Evolutionary conservation across 2,113 vertebrate genomes (phyloP), one percentile per base, ranked within the genome.

Genomic region (Gracilinanus agilis): DNA sequence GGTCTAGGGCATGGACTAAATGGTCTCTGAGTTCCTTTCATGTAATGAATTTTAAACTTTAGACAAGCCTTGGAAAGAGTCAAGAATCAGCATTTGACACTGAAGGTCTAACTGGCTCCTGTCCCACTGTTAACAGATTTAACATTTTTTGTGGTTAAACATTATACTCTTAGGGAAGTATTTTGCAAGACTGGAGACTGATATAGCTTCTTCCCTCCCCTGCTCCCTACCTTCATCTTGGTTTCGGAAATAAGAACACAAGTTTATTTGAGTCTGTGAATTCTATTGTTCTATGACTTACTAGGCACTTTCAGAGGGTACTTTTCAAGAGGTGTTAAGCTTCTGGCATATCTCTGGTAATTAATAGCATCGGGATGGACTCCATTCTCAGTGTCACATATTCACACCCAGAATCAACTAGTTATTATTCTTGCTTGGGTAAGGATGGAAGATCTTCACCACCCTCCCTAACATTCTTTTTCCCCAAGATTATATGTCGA

Each of bases 1-100:
- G n/a, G n/a, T n/a, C n/a, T n/a, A n/a, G n/a, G n/a, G n/a, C n/a
- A n/a, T n/a, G 55, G n/a, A 53, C 34, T 95, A 91, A 95, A 58
- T 53, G 89, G 75, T 44, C 54, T 40, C 92, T 61, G 44, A 90
- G 2, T 6, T 91, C 95, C 29, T 93, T 91, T 90, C 56, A 54
- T 13, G 61, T 55, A 88, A 9, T 91, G 90, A 55, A 93, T 91
- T 44, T 19, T 93, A 94, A 55, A 94, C 75, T 44, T 95, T 91
- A 94, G 90, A 44, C 88, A 93, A 88, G 6, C 9, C 34, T 5
- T 75, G 91, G 75, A 96, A 92, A 67, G 3, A 7, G 91, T 54
- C 89, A 55, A 61, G 89, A 88, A 95, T 92, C 55, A 92, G 54
- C 5, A 55, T 49, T 67, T 24, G 27, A 40, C 3, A 40, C 5